These are phyloP conservation scores for Hanleya hanleyi DNA, from an alignment of 2,888 invertebrate species.

Conservation along the genomic window DNA sequence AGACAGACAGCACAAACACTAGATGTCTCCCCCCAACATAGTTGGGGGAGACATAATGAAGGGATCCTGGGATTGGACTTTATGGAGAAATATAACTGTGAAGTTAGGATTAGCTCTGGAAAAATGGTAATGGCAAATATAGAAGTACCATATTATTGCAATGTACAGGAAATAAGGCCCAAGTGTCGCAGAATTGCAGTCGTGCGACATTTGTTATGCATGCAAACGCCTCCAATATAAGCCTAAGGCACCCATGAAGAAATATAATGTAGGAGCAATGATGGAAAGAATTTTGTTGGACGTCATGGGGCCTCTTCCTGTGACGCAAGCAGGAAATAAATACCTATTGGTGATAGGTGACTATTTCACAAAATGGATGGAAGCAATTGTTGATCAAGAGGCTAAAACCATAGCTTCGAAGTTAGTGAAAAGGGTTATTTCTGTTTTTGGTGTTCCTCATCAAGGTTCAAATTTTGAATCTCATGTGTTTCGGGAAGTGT, in stretches of 20 bases:
- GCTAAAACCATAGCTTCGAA: constrained; percentile 35
- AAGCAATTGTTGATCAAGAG: constrained; percentile 32
- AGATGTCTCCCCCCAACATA: too few species aligned
- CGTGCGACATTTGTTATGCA: constrained; percentile 30
- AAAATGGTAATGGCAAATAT: too few species aligned
- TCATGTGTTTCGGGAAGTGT: constrained; percentile 31
- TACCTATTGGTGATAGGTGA: constrained; percentile 29
- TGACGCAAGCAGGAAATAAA: constrained; percentile 10
- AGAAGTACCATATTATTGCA: too few species aligned
- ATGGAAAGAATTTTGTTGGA: constrained; percentile 9
- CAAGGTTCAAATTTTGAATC: constrained; percentile 35
- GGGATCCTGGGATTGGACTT: too few species aligned
- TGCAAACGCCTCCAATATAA: constrained; percentile 10
- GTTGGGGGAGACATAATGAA: too few species aligned
- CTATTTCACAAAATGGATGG: constrained; percentile 34
- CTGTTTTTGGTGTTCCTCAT: constrained; percentile 31
- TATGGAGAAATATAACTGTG: too few species aligned
- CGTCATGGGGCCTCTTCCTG: constrained; percentile 20
- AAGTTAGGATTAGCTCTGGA: too few species aligned
- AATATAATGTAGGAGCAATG: constrained; percentile 29
- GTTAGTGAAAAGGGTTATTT: constrained; percentile 31
- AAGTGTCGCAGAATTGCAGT: too few species aligned
- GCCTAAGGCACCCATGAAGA: constrained; percentile 18
- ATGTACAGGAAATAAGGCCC: too few species aligned
- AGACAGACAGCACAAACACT: too few species aligned